Evolutionary conservation across 2,797 vertebrate genomes (phyloP).

Genomic region (Steatocranus sp.): DNA sequence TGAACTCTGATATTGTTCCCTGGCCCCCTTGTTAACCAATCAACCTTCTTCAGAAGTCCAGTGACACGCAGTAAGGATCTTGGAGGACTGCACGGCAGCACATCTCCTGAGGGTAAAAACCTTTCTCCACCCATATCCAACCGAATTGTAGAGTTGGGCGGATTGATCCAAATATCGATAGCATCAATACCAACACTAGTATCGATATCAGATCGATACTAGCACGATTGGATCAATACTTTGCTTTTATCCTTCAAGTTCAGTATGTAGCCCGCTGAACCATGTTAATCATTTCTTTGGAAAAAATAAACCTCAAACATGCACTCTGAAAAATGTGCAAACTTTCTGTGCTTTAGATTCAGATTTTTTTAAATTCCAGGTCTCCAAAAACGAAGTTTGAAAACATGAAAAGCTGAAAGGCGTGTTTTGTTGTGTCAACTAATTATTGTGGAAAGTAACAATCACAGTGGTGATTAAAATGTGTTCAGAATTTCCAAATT

Average conservation of each 20-base stretch:
- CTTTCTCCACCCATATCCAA: neutral
- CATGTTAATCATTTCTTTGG: neutral
- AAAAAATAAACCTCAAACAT: neutral
- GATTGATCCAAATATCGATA: neutral
- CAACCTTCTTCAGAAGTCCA: neutral
- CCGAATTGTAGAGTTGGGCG: neutral
- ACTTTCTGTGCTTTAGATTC: neutral
- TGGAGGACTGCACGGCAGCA: neutral
- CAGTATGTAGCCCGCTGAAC: neutral
- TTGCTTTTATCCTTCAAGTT: neutral
- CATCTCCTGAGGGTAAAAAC: neutral
- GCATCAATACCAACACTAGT: neutral
- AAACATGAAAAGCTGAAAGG: neutral
- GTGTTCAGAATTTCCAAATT: neutral
- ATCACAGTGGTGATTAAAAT: neutral
- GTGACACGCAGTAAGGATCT: neutral
- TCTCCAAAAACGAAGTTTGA: neutral
- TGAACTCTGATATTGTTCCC: neutral
- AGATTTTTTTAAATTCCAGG: rapidly evolving
- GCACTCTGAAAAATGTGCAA: neutral
- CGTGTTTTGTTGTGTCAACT: neutral
- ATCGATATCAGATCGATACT: rapidly evolving
- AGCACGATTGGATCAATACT: neutral
- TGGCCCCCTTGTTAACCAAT: neutral
- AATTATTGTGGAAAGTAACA: neutral